phyloP scores from a whole-genome alignment of 53 echinoderm and acorn worm genomes.

The Holothuria leucospilota region DNA sequence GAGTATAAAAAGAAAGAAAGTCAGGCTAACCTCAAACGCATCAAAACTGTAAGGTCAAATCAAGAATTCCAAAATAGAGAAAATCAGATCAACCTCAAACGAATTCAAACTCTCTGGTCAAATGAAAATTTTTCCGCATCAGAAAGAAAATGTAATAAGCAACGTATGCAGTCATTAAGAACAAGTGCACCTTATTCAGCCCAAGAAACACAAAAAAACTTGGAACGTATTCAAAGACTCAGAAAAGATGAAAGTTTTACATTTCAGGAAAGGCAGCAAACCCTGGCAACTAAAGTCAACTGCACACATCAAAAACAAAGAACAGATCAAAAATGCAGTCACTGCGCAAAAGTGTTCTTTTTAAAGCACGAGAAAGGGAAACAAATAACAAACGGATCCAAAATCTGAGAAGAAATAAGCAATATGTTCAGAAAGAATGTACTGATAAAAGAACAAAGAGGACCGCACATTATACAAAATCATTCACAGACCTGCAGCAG shows the following conservation, averaged over 20 bases:
- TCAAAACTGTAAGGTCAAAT: background rate
- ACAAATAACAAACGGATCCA: background rate
- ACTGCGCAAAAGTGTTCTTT: background rate
- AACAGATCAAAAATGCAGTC: background rate
- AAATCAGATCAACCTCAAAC: background rate
- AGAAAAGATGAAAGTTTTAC: background rate
- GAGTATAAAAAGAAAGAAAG: background rate
- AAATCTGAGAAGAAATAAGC: background rate
- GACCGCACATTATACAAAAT: background rate
- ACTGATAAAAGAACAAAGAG: background rate
- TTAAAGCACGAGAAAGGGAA: background rate
- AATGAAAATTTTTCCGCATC: background rate
- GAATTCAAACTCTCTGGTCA: background rate
- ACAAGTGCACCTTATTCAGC: background rate
- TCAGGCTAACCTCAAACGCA: background rate
- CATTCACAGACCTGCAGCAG: background rate
- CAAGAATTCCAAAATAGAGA: background rate
- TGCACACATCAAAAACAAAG: background rate
- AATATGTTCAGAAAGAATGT: background rate
- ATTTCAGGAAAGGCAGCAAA: background rate
- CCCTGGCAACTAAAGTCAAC: background rate
- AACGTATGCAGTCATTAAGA: background rate
- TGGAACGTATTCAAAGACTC: background rate
- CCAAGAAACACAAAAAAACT: background rate
- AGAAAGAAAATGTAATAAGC: background rate